Evolutionary conservation across 2,888 invertebrate genomes (phyloP), one percentile per base, ranked within the genome.

Genomic region (Metalampra italica): DNA sequence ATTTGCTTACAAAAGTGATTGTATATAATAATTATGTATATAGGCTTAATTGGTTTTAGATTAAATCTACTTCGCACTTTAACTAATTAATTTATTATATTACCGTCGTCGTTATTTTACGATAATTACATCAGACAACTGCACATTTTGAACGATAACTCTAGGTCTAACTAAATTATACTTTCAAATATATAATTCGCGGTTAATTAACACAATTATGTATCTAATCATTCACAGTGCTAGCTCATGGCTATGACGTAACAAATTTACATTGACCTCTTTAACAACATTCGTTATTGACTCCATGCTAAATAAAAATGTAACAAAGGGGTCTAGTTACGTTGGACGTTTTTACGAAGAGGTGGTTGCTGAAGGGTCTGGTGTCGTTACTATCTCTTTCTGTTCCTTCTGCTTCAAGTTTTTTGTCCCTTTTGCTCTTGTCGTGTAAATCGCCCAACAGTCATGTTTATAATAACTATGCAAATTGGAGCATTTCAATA

Each of bases 381-480:
- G 52, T 56, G 50, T 57, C 51, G 52, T 47, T 51, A 52, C 50
- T 52, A 44, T 63, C 64, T 55, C 57, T 57, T 62, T 66, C 62
- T 57, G 46, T 58, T 56, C 50, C 46, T 51, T 50, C 41, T 52
- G 42, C 54, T 59, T 57, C 39, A 9, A 29, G 30, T 29, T 32
- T 15, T 13, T 12, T 32, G 44, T 41, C 44, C 12, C 62, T 62
- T 54, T 72, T 68, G 42, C 60, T 57, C 64, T 49, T 52, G 51
- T 62, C 57, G 55, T 63, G 66, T 68, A 69, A 75, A 72, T 72
- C 66, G 66, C 64, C 73, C 73, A 70, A 68, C 70, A n/a, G n/a
- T 78, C 78, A 74, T 80, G 73, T 78, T 76, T 77, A 79, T 82
- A 82, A 80, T 82, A 82, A 80, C 79, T 82, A 84, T 83, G 82